Evolutionary conservation across 1,140 invertebrate species (phyloP), one percentile per base, ranked within the genome.

Genomic region (Drosophila sp.): DNA sequence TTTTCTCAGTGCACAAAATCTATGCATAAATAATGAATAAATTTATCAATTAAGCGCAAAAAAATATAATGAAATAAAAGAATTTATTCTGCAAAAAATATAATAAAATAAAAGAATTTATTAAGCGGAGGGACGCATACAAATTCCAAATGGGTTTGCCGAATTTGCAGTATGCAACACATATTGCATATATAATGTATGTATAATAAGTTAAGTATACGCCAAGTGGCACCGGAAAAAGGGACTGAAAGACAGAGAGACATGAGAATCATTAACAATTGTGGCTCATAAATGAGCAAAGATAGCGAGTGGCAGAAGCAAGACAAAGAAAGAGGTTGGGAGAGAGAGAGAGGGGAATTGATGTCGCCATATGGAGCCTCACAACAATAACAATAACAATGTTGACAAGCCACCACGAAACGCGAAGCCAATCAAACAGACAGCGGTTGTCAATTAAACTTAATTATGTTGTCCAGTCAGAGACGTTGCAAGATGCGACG

Each of bases 51-150:
- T 86, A 81, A 78, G 45, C 41, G n/a, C n/a, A n/a, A 25, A 43
- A 56, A 63, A 54, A 48, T 64, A 29, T 71, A 83, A 78, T 64
- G 36, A 75, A 83, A 78, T 82, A 53, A 72, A 76, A 82, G 78
- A 63, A 76, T 78, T 81, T 69, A 81, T 76, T 82, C n/a, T 56
- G 45, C 41, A 25, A 43, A 56, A 63, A 54, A 48, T 64, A 29
- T 71, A 83, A 78, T 64, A 32, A 75, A 83, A 78, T 82, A 53
- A 72, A 76, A 82, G 78, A 63, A 76, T 78, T 81, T 69, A 81
- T 76, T 82, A 56, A 78, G 46, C 53, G 51, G 27, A 25, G 58
- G 51, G 57, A 46, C 38, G 67, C 66, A 80, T 80, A 50, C 45
- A 63, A 80, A 80, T 64, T 80, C 66, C 78, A 80, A 29, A 38